Base-by-base conservation (phyloP, 2,113 vertebrate species). In the Athene cunicularia region DNA sequence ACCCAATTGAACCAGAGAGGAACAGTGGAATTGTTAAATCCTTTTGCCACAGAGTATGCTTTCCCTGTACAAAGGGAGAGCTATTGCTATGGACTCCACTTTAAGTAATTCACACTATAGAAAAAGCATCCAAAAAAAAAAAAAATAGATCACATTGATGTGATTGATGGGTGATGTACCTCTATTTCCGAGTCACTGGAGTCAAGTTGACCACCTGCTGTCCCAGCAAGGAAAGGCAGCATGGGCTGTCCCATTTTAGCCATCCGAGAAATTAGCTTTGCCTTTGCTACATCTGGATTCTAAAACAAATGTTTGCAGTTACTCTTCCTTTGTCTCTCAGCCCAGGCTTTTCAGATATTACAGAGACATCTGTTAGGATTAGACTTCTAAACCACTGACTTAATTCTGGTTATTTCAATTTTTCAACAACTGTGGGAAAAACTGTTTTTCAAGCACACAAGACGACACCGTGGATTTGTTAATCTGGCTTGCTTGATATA, bases 211-310 rank as follows among this genome's bases (percentile, higher is more conserved):
- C 98, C 95, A 7, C 98, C 97, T 16, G 96, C 77, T 7, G 96
- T 94, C 30, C 98, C 99, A 0, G 99, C 80, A 12, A 99, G 96
- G 91, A 99, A 99, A 52, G 99, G 99, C 72, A 99, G 93, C 99
- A 99, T 99, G 43, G 99, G 99, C 90, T 99, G 99, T 3, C 99
- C 99, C 99, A 99, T 99, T 96, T 98, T 99, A 10, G 99, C 99
- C 99, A 99, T 99, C 37, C 99, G 98, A 30, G 99, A 99, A 92
- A 99, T 99, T 64, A 99, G 98, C 96, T 99, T 99, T 63, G 99
- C 99, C 97, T 99, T 99, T 55, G 99, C 99, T 24, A 98, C 97
- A 28, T 99, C 99, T 26, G 99, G 99, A 97, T 99, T 99, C 99
- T 99, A 83, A n/a, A 90, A 96, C 60, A 95, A 83, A 90, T 1